Conservation (phyloP, 2,797 vertebrate genomes). For the Erithacus rubecula region DNA sequence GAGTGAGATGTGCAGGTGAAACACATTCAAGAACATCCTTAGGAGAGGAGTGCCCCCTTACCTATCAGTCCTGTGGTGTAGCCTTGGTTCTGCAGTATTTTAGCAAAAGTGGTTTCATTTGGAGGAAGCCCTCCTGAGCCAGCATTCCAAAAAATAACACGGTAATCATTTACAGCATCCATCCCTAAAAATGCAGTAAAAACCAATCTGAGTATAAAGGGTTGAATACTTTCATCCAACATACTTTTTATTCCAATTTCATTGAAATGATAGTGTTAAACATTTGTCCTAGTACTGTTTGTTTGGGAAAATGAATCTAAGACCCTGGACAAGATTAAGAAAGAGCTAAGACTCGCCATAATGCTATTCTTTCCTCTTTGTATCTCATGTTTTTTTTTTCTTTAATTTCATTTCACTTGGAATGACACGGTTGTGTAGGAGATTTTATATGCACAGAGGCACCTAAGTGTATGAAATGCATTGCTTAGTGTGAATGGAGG, state of each 20-base stretch:
- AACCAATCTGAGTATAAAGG: neutral
- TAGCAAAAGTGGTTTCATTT: constrained; percentile 89
- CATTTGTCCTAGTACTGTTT: neutral
- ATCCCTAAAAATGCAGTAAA: constrained; percentile 65
- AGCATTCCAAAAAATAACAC: constrained; percentile 74
- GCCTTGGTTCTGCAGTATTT: constrained; percentile 84
- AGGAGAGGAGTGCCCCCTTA: neutral
- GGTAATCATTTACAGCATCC: constrained; percentile 4
- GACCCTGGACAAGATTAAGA: neutral
- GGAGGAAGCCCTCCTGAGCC: constrained; percentile 86
- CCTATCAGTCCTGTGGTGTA: constrained; percentile 86
- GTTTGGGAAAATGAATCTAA: neutral
- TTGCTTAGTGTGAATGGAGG: neutral
- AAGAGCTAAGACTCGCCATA: neutral
- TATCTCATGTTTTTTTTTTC: neutral
- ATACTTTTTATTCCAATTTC: neutral
- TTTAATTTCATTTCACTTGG: neutral
- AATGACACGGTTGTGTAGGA: neutral
- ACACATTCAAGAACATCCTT: neutral
- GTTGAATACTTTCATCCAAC: neutral
- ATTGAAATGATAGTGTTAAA: neutral
- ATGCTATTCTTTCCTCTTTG: neutral
- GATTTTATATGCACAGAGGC: neutral
- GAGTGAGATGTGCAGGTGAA: neutral
- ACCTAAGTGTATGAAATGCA: neutral